Conservation (phyloP, 2,888 invertebrate genomes). For the Lasioglossum pauxillum region DNA sequence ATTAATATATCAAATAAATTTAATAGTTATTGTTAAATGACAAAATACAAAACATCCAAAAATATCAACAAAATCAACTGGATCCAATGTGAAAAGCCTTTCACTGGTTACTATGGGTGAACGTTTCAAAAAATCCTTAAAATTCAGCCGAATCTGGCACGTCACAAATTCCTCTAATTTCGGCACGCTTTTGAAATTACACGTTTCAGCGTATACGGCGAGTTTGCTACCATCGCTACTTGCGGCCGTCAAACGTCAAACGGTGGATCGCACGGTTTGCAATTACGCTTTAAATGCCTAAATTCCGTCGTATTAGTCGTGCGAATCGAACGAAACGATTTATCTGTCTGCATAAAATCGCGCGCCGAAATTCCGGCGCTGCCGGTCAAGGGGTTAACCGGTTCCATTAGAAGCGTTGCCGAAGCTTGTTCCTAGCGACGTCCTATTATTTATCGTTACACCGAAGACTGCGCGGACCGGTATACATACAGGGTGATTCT, state of each 20-base stretch:
- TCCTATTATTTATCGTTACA: conserved; percentile 40
- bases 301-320: neutral
- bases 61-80: neutral
- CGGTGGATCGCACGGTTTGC: neutral
- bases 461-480: neutral
- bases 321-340: conserved; percentile 24
- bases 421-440: conserved; percentile 7
- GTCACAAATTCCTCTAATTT: neutral
- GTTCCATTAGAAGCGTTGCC: conserved; percentile 2
- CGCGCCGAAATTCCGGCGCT: conserved; percentile 13
- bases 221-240: neutral
- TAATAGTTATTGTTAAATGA: neutral
- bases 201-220: neutral
- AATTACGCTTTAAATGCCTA: conserved; percentile 8
- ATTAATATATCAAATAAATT: too few species aligned
- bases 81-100: neutral
- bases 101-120: neutral
- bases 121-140: neutral
- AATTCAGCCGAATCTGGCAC: neutral
- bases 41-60: neutral
- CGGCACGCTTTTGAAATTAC: neutral
- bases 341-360: conserved; percentile 37
- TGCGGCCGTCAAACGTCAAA: conserved; percentile 10
- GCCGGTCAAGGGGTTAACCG: conserved; percentile 23
- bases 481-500: neutral